These are phyloP conservation scores for Acanthisitta chloris DNA, from an alignment of 2,113 vertebrate genomes.

Conservation along the genomic window DNA sequence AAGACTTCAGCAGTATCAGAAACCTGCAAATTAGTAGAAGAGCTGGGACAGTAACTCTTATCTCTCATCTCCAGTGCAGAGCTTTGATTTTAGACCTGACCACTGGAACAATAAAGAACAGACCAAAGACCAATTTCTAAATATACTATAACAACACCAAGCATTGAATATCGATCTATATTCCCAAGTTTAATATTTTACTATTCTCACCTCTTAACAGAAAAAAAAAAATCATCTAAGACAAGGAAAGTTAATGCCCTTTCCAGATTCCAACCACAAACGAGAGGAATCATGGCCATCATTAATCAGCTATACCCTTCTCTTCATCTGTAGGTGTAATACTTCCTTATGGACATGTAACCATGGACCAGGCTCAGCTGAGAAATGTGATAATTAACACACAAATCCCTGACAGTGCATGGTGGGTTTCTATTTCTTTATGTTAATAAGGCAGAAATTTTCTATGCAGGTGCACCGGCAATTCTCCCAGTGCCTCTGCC, in stretches of 20 bases:
- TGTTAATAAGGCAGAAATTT: not conserved
- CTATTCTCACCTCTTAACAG: not conserved
- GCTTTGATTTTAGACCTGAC: not conserved
- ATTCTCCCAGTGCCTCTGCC: not conserved
- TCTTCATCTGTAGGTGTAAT: not conserved
- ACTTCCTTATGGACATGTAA: not conserved
- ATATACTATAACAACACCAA: not conserved
- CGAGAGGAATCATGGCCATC: not conserved
- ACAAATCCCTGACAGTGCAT: not conserved
- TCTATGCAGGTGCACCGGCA: not conserved
- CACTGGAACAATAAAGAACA: not conserved
- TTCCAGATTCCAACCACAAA: not conserved
- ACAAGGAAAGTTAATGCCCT: not conserved
- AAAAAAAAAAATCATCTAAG: not conserved
- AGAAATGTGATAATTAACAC: not conserved
- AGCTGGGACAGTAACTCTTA: not conserved
- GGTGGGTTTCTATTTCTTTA: not conserved
- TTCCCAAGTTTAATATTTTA: not conserved
- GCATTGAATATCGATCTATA: not conserved
- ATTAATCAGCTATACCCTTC: not conserved
- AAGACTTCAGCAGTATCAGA: not conserved
- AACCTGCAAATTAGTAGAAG: not conserved
- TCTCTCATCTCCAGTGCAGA: not conserved
- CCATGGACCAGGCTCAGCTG: not conserved
- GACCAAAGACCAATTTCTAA: not conserved